Evolutionary conservation across 2,113 vertebrate genomes (phyloP).

Genomic region (Lagenorhynchus albirostris): DNA sequence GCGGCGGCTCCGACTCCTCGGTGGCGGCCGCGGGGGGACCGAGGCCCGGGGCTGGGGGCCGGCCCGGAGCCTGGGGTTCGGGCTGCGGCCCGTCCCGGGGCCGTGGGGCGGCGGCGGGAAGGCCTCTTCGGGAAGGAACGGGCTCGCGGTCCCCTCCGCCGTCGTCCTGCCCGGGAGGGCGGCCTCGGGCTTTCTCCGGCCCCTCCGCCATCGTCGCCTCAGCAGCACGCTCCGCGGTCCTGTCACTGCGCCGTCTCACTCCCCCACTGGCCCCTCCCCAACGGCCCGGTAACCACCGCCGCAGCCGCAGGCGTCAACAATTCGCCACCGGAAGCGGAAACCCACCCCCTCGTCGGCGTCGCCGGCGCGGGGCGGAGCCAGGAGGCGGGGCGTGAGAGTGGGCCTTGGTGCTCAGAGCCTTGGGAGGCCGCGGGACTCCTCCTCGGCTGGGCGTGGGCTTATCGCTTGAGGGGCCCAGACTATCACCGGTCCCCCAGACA

Average conservation of each 20-base stretch:
- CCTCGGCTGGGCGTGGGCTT: fast-evolving
- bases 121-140: not conserved
- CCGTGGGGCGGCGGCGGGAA: not conserved
- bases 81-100: not conserved
- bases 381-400: fast-evolving
- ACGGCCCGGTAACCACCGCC: not conserved
- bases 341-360: not conserved
- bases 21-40: not conserved
- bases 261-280: not conserved
- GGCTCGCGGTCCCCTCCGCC: slow-evolving; percentile 20
- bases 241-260: slow-evolving; percentile 7
- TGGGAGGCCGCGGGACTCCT: no score
- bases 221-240: not conserved
- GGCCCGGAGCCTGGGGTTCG: not conserved
- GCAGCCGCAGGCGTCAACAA: slow-evolving; percentile 65
- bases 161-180: slow-evolving; percentile 29
- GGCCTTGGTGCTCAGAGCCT: fast-evolving
- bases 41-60: not conserved
- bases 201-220: slow-evolving; percentile 68
- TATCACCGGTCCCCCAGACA: fast-evolving
- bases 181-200: slow-evolving; percentile 62
- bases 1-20: not conserved
- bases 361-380: not conserved
- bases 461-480: fast-evolving
- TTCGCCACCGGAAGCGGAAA: slow-evolving; percentile 71